Conservation (phyloP, 2,888 invertebrate genomes). For the Eupithecia subfuscata region DNA sequence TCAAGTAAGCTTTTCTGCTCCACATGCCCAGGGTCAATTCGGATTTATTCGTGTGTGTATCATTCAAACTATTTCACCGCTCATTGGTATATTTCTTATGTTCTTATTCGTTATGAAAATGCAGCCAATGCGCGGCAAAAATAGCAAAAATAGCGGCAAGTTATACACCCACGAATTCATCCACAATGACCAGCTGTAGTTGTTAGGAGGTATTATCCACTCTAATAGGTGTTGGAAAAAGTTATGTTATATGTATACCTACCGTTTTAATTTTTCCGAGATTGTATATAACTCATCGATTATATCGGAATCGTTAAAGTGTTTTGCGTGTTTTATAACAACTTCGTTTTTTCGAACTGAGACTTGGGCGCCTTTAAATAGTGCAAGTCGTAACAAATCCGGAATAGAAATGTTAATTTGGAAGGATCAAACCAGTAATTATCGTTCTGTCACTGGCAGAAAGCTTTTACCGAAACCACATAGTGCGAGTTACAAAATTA, state of each 20-base stretch:
- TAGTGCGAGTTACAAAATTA: conserved; percentile 64
- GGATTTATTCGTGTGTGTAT: too few species aligned
- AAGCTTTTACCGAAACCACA: conserved; percentile 65
- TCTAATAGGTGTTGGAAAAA: neutral
- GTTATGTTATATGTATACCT: neutral
- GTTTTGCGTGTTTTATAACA: conserved; percentile 1
- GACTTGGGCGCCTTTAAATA: neutral
- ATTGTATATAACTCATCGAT: neutral
- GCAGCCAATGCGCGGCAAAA: too few species aligned
- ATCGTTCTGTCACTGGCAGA: conserved; percentile 43
- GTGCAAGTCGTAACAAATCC: conserved; percentile 4
- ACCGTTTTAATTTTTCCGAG: neutral
- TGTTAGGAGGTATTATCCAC: neutral
- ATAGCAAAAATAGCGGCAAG: too few species aligned
- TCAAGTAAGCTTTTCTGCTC: neutral
- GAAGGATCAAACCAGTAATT: conserved; percentile 37
- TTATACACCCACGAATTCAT: too few species aligned
- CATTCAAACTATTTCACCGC: too few species aligned
- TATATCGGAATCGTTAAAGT: conserved; percentile 2
- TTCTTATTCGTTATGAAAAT: too few species aligned
- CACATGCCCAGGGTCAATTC: neutral
- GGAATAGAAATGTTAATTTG: conserved; percentile 24
- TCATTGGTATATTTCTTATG: too few species aligned
- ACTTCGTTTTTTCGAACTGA: neutral
- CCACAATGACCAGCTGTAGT: too few species aligned